These are phyloP conservation scores for Phengaris alcon DNA, from an alignment of 2,888 invertebrate genomes.

Conservation along the genomic window DNA sequence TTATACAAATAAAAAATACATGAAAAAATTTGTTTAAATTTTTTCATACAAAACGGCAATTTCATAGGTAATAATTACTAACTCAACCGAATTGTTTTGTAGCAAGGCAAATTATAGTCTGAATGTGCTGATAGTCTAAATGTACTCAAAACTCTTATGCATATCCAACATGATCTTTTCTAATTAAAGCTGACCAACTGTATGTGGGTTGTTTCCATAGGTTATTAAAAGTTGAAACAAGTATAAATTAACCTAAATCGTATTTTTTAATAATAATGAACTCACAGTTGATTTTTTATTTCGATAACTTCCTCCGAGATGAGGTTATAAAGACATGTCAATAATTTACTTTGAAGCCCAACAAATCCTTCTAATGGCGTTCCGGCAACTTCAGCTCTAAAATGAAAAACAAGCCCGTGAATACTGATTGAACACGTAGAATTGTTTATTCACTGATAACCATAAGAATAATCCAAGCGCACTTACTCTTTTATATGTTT, in stretches of 20 bases:
- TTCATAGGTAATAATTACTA: no score
- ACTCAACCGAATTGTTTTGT: no score
- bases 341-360: constrained; percentile 62
- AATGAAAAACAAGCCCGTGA: constrained; percentile 39
- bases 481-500: constrained; percentile 73
- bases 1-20: no score
- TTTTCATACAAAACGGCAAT: no score
- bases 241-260: not conserved
- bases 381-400: constrained; percentile 64
- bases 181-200: no score
- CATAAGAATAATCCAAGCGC: constrained; percentile 30
- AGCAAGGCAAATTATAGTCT: no score
- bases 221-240: no score
- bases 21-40: no score
- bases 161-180: no score
- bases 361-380: constrained; percentile 68
- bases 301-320: constrained; percentile 63
- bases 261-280: not conserved
- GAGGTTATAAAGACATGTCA: constrained; percentile 60
- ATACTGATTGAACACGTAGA: constrained; percentile 16
- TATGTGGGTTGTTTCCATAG: no score
- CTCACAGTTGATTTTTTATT: constrained; percentile 67
- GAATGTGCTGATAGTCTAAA: no score
- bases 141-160: no score
- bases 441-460: constrained; percentile 33